Base-by-base conservation (phyloP, 2,888 invertebrate species). In the Zonitis immaculata region DNA sequence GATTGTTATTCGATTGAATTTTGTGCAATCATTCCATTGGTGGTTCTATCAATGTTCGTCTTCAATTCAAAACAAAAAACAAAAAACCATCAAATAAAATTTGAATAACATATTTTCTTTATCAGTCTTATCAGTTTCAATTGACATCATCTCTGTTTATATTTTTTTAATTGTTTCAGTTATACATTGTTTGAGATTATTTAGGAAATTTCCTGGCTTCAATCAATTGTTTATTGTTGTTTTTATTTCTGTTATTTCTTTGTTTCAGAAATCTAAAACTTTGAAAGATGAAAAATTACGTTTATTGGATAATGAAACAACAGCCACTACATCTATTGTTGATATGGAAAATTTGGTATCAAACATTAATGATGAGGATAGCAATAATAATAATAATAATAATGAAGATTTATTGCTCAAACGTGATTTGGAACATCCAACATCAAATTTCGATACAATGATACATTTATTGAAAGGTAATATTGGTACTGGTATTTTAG, bases 401-500 rank as follows among this genome's bases (percentile, higher is more conserved):
- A 26, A 53, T 53, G n/a, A 69, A 66, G 79, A 87, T 71, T 88
- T 88, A 42, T 78, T 85, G 9, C 76, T 82, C 14, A 86, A 88
- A 70, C 79, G 89, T 64, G 80, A 82, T 51, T 73, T 89, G 63
- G 88, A 88, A 67, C 85, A 89, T 75, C 89, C 90, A 1, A 89
- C 90, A 3, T 88, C 89, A 60, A 92, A 89, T 76, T 80, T 86
- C 64, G 88, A 89, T 68, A 89, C 89, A 1, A 79, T 88, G 73
- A 84, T 86, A 68, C 83, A 86, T 71, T 72, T 87, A 53, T 73
- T 87, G 45, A 87, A 87, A 70, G 85, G 84, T 2, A 84, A 70
- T 50, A 65, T 70, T 32, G 96, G 96, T 6, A 96, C 97, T 0
- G 98, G 98, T 4, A 95, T 98, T 63, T 78, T 98, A 62, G 97